These are phyloP conservation scores for Rachycentron canadum DNA, from an alignment of 2,797 vertebrate species.

Conservation along the genomic window DNA sequence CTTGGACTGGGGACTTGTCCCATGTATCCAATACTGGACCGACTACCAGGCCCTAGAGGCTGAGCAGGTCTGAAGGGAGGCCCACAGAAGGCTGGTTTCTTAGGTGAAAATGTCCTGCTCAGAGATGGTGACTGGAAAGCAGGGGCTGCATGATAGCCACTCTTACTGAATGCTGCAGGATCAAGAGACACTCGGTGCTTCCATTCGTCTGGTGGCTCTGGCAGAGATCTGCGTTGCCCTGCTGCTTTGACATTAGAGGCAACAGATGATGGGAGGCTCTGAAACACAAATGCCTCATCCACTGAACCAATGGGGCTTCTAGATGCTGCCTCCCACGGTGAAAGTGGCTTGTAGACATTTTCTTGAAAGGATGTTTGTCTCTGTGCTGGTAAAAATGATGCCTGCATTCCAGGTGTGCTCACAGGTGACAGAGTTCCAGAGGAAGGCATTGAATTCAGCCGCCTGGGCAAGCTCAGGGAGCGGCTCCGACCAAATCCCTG, in stretches of 20 bases:
- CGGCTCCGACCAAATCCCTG: conserved; percentile 81
- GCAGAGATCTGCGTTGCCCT: conserved; percentile 87
- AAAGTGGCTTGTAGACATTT: conserved; percentile 81
- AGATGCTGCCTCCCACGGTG: conserved; percentile 92
- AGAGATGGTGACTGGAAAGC: conserved; percentile 57
- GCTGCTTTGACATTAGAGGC: conserved; percentile 85
- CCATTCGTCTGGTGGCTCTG: conserved; percentile 89
- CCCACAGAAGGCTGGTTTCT: conserved; percentile 77
- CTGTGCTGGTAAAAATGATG: conserved; percentile 70
- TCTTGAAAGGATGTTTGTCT: conserved; percentile 81
- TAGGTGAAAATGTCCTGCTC: conserved; percentile 72
- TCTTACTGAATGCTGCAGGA: conserved; percentile 56
- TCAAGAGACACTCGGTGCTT: conserved; percentile 85
- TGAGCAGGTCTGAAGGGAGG: conserved; percentile 85
- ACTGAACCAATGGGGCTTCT: conserved; percentile 88
- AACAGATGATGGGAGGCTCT: conserved; percentile 85
- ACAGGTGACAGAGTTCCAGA: conserved; percentile 61
- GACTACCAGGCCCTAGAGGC: conserved; percentile 79
- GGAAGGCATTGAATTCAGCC: conserved; percentile 69
- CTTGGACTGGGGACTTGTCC: conserved; percentile 78
- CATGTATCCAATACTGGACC: conserved; percentile 75
- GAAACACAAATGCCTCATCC: conserved; percentile 89
- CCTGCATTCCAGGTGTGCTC: conserved; percentile 80
- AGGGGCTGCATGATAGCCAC: conserved; percentile 53
- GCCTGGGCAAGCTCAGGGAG: conserved; percentile 88